phyloP scores from a whole-genome alignment of 1,140 invertebrate species.

The Oedothorax gibbosus region DNA sequence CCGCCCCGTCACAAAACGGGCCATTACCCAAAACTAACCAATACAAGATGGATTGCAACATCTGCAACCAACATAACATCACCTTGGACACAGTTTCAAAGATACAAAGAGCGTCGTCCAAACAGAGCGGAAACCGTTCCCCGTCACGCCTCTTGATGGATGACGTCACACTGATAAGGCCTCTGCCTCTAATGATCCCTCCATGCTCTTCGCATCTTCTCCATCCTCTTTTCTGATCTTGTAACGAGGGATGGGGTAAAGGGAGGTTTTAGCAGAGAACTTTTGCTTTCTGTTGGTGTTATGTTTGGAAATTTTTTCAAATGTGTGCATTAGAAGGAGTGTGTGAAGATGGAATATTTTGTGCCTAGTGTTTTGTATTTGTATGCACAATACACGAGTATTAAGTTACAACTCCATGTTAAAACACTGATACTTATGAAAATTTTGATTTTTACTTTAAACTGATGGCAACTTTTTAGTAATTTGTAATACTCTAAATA shows the following conservation, averaged over 20 bases:
- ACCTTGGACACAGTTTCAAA: background rate
- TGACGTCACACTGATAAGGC: conserved; percentile 44
- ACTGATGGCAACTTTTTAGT: too few species aligned
- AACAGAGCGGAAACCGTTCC: conserved; percentile 33
- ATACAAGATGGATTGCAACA: background rate
- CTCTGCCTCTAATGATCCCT: conserved; percentile 55
- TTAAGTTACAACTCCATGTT: too few species aligned
- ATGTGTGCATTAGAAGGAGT: too few species aligned
- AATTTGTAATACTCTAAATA: too few species aligned
- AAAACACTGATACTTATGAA: too few species aligned
- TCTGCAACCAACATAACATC: background rate
- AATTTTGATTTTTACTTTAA: too few species aligned
- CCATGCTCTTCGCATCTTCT: conserved; percentile 44
- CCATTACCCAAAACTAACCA: too few species aligned
- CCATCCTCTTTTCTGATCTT: conserved; percentile 19
- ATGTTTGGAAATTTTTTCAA: background rate
- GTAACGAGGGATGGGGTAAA: too few species aligned
- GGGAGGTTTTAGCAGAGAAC: background rate
- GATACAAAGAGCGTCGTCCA: background rate
- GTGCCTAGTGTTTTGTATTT: too few species aligned
- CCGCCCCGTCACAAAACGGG: too few species aligned
- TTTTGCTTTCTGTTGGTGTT: conserved; percentile 8
- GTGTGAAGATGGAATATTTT: too few species aligned
- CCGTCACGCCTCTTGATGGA: conserved; percentile 41
- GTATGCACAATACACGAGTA: too few species aligned